Base-by-base conservation (phyloP, 2,797 vertebrate species). In the Chaunax sp. region DNA sequence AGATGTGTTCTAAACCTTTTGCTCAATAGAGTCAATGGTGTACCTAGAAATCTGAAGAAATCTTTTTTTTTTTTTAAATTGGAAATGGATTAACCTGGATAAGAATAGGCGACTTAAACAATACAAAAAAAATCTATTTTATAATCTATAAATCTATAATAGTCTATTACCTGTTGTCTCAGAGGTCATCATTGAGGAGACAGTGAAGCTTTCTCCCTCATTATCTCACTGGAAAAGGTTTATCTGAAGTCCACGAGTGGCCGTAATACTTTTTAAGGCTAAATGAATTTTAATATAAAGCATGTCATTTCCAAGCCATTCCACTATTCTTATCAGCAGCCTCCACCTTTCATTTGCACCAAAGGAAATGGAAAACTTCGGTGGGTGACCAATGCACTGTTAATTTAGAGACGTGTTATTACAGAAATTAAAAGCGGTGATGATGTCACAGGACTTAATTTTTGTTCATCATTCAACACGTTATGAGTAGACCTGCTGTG, bases 271-370 rank as follows among this genome's bases (percentile, higher is more conserved):
- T 68, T 64, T n/a, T 30, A 51, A 65, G 73, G 58, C 64, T 63
- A 35, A 78, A 75, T 33, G 64, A 66, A 72, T 77, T 80, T 75
- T 76, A 78, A 70, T 69, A 82, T 69, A 73, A 82, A 80, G 75
- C 85, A 77, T 84, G 77, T 86, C 26, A 86, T 90, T 86, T 78
- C 67, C 49, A 60, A 82, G 72, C 58, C 64, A 78, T 81, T 85
- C 62, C 64, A 10, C 74, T 72, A 37, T 15, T 66, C 82, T 87
- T 89, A 87, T 87, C 86, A 74, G 78, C 30, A 46, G 70, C 72
- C 75, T 60, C 73, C 83, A 82, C 82, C 79, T 81, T 82, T 72
- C 58, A 61, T 78, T 65, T 58, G 30, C 56, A 64, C 65, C 64
- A 30, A 75, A 75, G 38, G 67, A 68, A 82, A 56, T 1, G 6